phyloP scores from a whole-genome alignment of 2,797 vertebrate species.

The Danionella dracula region DNA sequence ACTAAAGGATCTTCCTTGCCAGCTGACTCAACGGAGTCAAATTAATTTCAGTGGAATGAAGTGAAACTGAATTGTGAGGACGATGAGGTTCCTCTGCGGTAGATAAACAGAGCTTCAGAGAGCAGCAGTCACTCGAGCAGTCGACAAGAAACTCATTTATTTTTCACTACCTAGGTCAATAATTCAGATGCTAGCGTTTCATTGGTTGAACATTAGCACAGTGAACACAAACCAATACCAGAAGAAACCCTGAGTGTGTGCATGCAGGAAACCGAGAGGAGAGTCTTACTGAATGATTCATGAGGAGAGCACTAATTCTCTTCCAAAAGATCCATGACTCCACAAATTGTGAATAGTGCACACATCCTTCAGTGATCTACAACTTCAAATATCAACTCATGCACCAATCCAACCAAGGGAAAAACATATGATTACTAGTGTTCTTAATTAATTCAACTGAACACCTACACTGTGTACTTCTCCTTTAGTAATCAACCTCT shows the following conservation, averaged over 20 bases:
- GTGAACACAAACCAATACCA: constrained; percentile 6
- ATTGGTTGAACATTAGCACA: constrained; percentile 21
- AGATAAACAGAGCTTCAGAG: background rate
- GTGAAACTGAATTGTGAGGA: background rate
- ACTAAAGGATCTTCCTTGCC: too few species aligned
- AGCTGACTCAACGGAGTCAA: background rate
- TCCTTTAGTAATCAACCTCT: too few species aligned
- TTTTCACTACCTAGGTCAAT: constrained; percentile 21
- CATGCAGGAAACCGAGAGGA: background rate
- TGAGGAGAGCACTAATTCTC: background rate
- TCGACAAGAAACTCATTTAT: background rate
- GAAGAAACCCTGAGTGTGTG: background rate
- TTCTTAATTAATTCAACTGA: too few species aligned
- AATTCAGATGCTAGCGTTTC: constrained; percentile 26
- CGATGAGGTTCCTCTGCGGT: background rate
- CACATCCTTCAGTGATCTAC: background rate
- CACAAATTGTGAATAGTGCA: background rate
- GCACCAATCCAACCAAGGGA: background rate
- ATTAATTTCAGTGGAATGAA: too few species aligned
- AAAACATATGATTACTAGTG: too few species aligned
- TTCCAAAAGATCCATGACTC: background rate
- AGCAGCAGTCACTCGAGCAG: constrained; percentile 1
- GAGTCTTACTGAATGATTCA: background rate
- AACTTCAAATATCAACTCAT: background rate
- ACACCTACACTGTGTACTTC: too few species aligned